A percentile compares a stretch with the other conserved stretches of the same genome.
Evolutionary conservation across 2,797 vertebrate genomes (phyloP).

Genomic region (Chanos chanos): DNA sequence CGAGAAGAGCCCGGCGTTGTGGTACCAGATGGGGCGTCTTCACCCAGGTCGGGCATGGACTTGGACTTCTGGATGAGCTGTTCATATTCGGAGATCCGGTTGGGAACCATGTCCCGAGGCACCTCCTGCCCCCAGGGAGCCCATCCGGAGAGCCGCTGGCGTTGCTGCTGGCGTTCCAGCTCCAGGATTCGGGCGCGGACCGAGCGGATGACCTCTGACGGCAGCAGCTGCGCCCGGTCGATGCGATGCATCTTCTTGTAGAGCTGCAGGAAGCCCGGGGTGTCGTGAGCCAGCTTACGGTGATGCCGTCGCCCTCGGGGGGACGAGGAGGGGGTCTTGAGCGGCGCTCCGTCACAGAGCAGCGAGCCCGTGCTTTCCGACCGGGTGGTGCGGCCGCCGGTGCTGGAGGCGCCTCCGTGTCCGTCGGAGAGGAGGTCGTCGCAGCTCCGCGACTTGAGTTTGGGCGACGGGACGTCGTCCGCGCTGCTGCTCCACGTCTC

Average conservation of each 20-base stretch:
- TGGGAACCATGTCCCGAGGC: slow-evolving; percentile 89
- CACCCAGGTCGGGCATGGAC: slow-evolving; percentile 95
- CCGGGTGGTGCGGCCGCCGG: slow-evolving; percentile 65
- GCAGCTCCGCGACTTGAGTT: slow-evolving; percentile 91
- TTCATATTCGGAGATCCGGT: slow-evolving; percentile 91
- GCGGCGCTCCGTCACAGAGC: slow-evolving; percentile 73
- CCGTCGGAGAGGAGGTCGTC: slow-evolving; percentile 87
- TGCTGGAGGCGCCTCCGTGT: slow-evolving; percentile 45
- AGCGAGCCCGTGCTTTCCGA: slow-evolving; percentile 91
- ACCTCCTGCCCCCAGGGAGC: slow-evolving; percentile 83
- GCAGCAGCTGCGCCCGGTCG: slow-evolving; percentile 88
- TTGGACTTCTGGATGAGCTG: slow-evolving; percentile 95
- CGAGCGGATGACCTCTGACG: slow-evolving; percentile 90
- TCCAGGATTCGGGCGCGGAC: slow-evolving; percentile 93
- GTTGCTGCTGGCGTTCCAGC: slow-evolving; percentile 84
- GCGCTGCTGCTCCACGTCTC: slow-evolving; percentile 90
- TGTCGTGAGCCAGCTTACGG: slow-evolving; percentile 78
- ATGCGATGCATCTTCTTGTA: slow-evolving; percentile 99
- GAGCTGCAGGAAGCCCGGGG: slow-evolving; percentile 92
- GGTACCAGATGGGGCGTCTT: slow-evolving; percentile 75
- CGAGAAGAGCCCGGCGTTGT: slow-evolving; percentile 79
- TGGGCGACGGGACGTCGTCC: slow-evolving; percentile 65
- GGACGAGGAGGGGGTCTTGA: slow-evolving; percentile 55
- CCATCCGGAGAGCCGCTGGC: slow-evolving; percentile 77
- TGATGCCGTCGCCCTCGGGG: slow-evolving; percentile 42